Base-by-base conservation (phyloP, 2,888 invertebrate genomes). In the Limulus polyphemus region DNA sequence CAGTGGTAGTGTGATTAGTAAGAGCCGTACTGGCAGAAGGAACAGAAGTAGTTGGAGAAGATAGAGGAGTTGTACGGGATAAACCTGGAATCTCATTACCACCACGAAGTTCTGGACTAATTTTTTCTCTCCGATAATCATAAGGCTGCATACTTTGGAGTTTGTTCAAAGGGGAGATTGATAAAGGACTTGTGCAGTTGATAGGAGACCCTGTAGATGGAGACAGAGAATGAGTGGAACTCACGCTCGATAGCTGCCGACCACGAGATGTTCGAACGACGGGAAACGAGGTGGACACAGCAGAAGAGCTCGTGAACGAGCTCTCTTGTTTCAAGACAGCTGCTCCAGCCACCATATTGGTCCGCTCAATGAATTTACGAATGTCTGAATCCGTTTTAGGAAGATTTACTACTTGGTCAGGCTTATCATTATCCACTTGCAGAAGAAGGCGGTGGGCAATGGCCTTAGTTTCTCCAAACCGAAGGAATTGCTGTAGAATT, bases 91-190 rank as follows among this genome's bases (percentile, higher is more conserved):
- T 32, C 55, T 59, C 49, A 32, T 32, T 1, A 32, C 32, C 1
- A 3, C 3, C 32, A 47, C 57, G 59, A 16, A 60, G 49, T 47
- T 67, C 64, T 10, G 67, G 67, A 32, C 67, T 62, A 49, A 17
- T 56, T 17, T 65, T 63, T 2, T 69, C 69, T 49, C 92, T 83
- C 74, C 92, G 83, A 74, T 88, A 93, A 76, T 94, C 93, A 75
- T 92, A 92, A 0, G 94, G 93, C 74, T 94, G 93, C 93, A 95
- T 93, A 72, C 87, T 93, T 78, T 93, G 92, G 57, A 94, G 80
- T 72, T 90, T 84, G 76, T 88, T 91, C 67, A 94, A 79, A 4
- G 94, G 93, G 11, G 89, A 87, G 47, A 83, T 81, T 68, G 83
- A 82, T 47, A 83, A 75, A 55, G 84, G 83, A 77, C 84, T 74